Evolutionary conservation across 2,888 invertebrate species (phyloP), one percentile per base, ranked within the genome.

Genomic region (Drosophila anceps): DNA sequence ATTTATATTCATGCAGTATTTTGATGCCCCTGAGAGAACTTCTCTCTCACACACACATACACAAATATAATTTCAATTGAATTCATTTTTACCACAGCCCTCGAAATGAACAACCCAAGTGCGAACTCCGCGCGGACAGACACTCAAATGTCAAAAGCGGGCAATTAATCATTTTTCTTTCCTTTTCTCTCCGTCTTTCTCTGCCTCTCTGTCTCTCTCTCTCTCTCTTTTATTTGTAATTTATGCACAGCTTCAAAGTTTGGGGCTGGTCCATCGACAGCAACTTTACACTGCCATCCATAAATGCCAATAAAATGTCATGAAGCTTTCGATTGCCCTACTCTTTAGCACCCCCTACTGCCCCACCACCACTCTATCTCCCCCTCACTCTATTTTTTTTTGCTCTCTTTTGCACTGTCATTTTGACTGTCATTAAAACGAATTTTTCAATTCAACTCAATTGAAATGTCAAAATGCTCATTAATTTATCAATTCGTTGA

Each of bases 401-500:
- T 13, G 29, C 12, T 33, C 31, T 51, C 51, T 60, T 37, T 57
- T 20, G 18, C 57, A 29, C 53, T 15, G 65, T 43, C 65, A 55
- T 54, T 43, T 64, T 20, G 61, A 48, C 69, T 79, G 77, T 77
- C 84, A 83, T 73, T 81, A 63, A 81, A 79, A 76, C 58, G 74
- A 74, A 82, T 77, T 73, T 77, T 63, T 73, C 73, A 79, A 76
- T 83, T 84, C 68, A 77, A 81, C 73, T 81, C 81, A 82, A 82
- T 83, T 83, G 78, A 78, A 78, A 79, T 86, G 76, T 79, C 79
- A 72, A 73, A 82, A 79, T 77, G 74, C 84, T 84, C 89, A 82
- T 82, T 86, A 85, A 86, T 88, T 77, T 79, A 84, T 84, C 76
- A 79, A 86, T 76, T 83, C 69, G 39, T 43, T 64, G 77, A 51